These are phyloP conservation scores for Xylota sylvarum DNA, from an alignment of 2,888 invertebrate species.

Conservation along the genomic window DNA sequence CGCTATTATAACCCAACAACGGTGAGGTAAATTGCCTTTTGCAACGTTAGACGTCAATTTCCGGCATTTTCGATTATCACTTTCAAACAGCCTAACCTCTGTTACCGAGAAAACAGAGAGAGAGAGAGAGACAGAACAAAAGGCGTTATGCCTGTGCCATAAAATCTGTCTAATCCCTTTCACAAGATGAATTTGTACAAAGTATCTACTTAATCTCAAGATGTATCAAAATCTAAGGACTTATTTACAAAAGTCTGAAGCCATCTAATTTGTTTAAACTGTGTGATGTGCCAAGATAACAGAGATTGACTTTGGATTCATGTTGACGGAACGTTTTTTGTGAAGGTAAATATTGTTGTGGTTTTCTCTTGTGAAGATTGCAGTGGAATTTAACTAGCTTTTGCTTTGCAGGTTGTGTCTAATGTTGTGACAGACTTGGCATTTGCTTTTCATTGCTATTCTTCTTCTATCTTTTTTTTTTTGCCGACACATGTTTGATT, in stretches of 20 bases:
- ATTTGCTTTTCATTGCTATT: conserved; percentile 7
- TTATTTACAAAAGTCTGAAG: conserved; percentile 26
- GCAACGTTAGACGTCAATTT: conserved; percentile 56
- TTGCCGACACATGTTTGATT: not conserved
- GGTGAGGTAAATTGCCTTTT: conserved; percentile 34
- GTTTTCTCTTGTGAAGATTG: conserved; percentile 32
- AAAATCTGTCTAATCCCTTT: conserved; percentile 45
- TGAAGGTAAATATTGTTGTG: conserved; percentile 50
- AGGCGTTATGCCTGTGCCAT: not conserved
- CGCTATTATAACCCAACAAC: conserved; percentile 14
- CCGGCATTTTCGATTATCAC: conserved; percentile 33
- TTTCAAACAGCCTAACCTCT: not conserved
- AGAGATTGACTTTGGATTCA: conserved; percentile 43
- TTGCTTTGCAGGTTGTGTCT: conserved; percentile 37
- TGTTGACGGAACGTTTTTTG: conserved; percentile 48
- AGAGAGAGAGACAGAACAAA: not conserved
- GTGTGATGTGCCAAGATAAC: conserved; percentile 38
- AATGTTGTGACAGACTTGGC: conserved; percentile 28
- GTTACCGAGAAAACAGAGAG: not conserved
- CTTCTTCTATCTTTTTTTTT: conserved; percentile 2
- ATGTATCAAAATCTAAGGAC: conserved; percentile 22
- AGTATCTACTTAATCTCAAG: conserved; percentile 21
- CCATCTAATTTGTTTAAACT: conserved; percentile 26
- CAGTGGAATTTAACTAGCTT: conserved; percentile 24
- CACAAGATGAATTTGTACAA: conserved; percentile 51